A percentile compares a stretch with the other conserved stretches of the same genome.
Evolutionary conservation across 2,888 invertebrate species (phyloP).

Genomic region (Cremastinae sp.): DNA sequence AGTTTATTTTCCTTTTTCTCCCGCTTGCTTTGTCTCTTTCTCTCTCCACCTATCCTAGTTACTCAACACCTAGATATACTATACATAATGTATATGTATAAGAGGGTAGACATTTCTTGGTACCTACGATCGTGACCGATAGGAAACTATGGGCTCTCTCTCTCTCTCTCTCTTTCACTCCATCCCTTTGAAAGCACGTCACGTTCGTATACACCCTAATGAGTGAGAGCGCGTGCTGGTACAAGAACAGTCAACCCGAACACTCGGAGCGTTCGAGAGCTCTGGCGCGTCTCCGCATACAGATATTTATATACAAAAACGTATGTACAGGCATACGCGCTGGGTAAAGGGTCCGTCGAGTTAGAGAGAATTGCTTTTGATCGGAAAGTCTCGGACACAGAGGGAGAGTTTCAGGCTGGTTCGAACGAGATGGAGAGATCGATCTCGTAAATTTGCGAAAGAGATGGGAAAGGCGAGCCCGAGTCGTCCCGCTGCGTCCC

Average conservation of each 20-base stretch:
- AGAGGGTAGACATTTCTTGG: conserved; percentile 37
- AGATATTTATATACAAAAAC: conserved; percentile 18
- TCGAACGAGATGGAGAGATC: conserved; percentile 26
- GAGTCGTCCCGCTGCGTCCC: conserved; percentile 24
- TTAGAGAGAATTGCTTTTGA: conserved; percentile 41
- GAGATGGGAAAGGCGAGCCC: conserved; percentile 11
- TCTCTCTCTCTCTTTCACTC: conserved; percentile 36
- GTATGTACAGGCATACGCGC: conserved; percentile 1
- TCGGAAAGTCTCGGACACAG: conserved; percentile 30
- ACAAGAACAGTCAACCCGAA: conserved; percentile 20
- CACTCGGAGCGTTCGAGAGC: conserved; percentile 35
- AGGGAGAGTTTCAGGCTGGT: background rate
- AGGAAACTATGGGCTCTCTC: conserved; percentile 40
- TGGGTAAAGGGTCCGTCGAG: background rate
- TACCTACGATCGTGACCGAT: conserved; percentile 53
- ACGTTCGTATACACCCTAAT: conserved; percentile 65
- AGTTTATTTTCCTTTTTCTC: conserved; percentile 26
- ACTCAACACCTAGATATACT: conserved; percentile 54
- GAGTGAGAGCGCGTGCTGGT: conserved; percentile 57
- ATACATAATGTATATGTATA: conserved; percentile 36
- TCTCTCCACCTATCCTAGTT: conserved; percentile 23
- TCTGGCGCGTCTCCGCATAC: conserved; percentile 38
- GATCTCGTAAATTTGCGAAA: background rate
- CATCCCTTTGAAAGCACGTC: conserved; percentile 63
- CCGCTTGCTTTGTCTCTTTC: conserved; percentile 8